phyloP scores from a whole-genome alignment of 2,797 vertebrate species.

The Cirrhinus molitorella region DNA sequence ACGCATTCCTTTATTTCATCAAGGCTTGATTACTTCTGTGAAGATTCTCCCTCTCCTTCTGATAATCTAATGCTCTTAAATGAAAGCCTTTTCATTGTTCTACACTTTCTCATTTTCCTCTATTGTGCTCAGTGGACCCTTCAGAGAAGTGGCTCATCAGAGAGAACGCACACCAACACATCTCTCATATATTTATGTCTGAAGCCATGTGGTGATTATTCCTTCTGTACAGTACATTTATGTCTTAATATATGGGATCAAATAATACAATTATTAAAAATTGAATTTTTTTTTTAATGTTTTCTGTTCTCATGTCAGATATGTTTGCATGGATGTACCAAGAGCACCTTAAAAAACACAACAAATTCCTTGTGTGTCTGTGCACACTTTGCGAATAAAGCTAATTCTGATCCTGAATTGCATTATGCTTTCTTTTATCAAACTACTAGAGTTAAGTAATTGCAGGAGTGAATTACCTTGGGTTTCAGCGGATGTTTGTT shows the following conservation, averaged over 20 bases:
- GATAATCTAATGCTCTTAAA: slow-evolving; percentile 80
- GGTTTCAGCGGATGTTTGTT: not conserved
- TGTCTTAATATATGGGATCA: not conserved
- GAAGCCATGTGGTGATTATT: not conserved
- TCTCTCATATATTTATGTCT: slow-evolving; percentile 35
- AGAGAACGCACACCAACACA: slow-evolving; percentile 31
- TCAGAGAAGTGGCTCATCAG: slow-evolving; percentile 41
- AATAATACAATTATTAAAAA: not conserved
- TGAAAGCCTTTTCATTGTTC: slow-evolving; percentile 74
- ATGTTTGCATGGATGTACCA: too few species aligned
- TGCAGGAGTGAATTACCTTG: not conserved
- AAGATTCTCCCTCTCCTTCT: slow-evolving; percentile 74
- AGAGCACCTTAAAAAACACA: too few species aligned
- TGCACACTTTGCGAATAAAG: too few species aligned
- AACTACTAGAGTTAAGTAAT: not conserved
- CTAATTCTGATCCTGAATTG: too few species aligned
- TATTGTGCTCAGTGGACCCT: slow-evolving; percentile 41
- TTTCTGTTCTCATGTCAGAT: too few species aligned
- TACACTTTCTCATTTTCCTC: slow-evolving; percentile 47
- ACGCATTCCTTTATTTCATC: slow-evolving; percentile 82
- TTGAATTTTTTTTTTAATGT: too few species aligned
- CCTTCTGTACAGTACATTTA: not conserved
- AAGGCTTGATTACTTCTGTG: slow-evolving; percentile 86
- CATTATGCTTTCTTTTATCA: not conserved
- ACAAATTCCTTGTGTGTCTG: too few species aligned